phyloP scores from a whole-genome alignment of 1,140 invertebrate species.

The Asbolus verrucosus region DNA sequence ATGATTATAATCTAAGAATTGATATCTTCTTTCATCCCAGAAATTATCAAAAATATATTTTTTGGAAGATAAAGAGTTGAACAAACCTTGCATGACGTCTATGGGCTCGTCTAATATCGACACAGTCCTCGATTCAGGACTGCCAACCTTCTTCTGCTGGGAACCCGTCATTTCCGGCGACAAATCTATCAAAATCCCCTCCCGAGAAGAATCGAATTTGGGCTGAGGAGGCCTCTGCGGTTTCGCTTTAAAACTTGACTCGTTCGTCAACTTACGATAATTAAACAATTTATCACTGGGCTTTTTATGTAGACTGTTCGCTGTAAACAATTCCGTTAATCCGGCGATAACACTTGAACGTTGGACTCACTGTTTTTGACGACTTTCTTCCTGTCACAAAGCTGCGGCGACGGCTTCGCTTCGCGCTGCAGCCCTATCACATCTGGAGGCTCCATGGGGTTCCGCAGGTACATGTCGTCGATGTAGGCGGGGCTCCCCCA shows the following conservation, averaged over 20 bases:
- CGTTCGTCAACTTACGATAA: conserved; percentile 81
- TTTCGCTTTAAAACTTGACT: conserved; percentile 65
- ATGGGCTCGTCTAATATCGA: conserved; percentile 84
- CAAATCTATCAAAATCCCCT: conserved; percentile 73
- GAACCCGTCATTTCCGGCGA: conserved; percentile 68
- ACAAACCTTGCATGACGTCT: conserved; percentile 69
- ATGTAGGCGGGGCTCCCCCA: conserved; percentile 90
- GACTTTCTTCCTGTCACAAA: conserved; percentile 67
- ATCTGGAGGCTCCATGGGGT: conserved; percentile 88
- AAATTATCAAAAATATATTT: no score
- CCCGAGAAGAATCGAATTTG: conserved; percentile 65
- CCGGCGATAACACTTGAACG: neutral
- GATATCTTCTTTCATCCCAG: no score
- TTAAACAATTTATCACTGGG: conserved; percentile 76
- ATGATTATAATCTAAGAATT: no score
- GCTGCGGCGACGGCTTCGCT: conserved; percentile 66
- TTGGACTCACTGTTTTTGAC: conserved; percentile 45
- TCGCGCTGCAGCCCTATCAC: conserved; percentile 68
- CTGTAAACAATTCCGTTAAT: conserved; percentile 40
- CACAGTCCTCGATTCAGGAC: conserved; percentile 61
- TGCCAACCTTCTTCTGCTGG: conserved; percentile 33
- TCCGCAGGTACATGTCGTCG: conserved; percentile 84
- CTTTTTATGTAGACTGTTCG: conserved; percentile 44
- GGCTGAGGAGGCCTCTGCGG: conserved; percentile 69
- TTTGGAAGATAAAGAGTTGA: no score